A percentile compares a stretch with the other conserved stretches of the same genome.
These are phyloP conservation scores for Scatophagus argus DNA, from an alignment of 2,113 vertebrate species.

Conservation along the genomic window DNA sequence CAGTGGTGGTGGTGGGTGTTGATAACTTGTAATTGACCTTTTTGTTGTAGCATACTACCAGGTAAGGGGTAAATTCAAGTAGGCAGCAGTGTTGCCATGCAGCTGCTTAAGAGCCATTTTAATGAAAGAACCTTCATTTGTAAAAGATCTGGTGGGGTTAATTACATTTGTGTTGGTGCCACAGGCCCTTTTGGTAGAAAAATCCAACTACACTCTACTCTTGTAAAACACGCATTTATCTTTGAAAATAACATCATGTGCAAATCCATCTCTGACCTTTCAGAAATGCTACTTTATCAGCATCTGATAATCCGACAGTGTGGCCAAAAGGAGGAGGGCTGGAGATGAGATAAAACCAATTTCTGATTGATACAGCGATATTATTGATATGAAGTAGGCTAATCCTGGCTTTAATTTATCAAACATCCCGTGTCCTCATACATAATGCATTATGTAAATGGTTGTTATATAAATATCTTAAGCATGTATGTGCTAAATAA, in stretches of 20 bases:
- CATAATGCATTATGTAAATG: slow-evolving; percentile 65
- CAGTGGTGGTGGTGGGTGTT: neutral
- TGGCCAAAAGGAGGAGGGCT: slow-evolving; percentile 24
- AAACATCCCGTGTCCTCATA: slow-evolving; percentile 41
- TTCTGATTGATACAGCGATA: slow-evolving; percentile 44
- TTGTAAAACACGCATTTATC: slow-evolving; percentile 52
- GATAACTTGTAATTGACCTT: slow-evolving; percentile 48
- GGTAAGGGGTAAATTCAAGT: slow-evolving; percentile 33
- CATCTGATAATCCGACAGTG: slow-evolving; percentile 12
- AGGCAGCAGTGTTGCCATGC: neutral
- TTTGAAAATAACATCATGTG: slow-evolving; percentile 32
- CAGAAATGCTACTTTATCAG: slow-evolving; percentile 11
- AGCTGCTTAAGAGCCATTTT: slow-evolving; percentile 6
- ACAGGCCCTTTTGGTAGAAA: neutral
- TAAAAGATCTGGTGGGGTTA: slow-evolving; percentile 9
- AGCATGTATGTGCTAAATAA: slow-evolving; percentile 63
- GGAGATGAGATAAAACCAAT: slow-evolving; percentile 32
- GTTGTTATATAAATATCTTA: slow-evolving; percentile 58
- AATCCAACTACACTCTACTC: slow-evolving; percentile 10
- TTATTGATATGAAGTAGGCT: slow-evolving; percentile 63
- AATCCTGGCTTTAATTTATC: slow-evolving; percentile 63
- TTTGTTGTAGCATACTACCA: slow-evolving; percentile 25
- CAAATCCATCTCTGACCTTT: slow-evolving; percentile 55
- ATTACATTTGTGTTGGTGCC: neutral
- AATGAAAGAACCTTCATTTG: slow-evolving; percentile 24